Percentiles rank a stretch among this genome's conserved stretches.
Conservation (phyloP, 30 jellyfish, hydroid and myxozoan species). For the Aurelia coerulea region DNA sequence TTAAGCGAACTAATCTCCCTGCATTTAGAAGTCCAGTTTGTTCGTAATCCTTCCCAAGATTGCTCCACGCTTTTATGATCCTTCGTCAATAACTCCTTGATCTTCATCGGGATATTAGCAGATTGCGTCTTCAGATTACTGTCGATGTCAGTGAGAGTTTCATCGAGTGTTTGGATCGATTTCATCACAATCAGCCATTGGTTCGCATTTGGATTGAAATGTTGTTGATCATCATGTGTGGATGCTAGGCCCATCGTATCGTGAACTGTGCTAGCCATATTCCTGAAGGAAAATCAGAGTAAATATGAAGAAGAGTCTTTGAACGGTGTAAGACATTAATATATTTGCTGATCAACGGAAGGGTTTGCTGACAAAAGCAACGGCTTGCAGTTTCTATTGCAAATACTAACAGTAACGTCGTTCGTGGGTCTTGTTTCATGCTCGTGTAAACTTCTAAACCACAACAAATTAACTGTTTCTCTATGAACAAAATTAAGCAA, state of each 20-base stretch:
- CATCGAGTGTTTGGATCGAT: conserved; percentile 64
- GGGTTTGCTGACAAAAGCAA: no score
- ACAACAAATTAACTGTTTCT: no score
- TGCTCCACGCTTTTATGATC: conserved; percentile 55
- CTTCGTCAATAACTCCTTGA: conserved; percentile 43
- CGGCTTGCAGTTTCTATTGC: no score
- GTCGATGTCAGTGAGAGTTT: conserved; percentile 52
- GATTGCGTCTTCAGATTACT: conserved; percentile 45
- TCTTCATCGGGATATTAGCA: conserved; percentile 28
- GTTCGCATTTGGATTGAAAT: conserved; percentile 17
- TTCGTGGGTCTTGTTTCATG: no score
- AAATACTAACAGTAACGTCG: no score
- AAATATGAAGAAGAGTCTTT: no score
- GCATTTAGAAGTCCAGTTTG: conserved; percentile 84
- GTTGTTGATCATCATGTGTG: conserved; percentile 1
- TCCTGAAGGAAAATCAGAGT: neutral
- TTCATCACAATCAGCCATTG: conserved; percentile 70
- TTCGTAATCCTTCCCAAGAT: conserved; percentile 62
- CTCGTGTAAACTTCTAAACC: no score
- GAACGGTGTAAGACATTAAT: no score
- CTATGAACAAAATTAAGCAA: no score
- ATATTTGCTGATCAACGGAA: no score
- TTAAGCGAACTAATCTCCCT: conserved; percentile 76
- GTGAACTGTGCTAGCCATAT: conserved; percentile 9
- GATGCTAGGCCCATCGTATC: neutral